Evolutionary conservation across 2,113 vertebrate genomes (phyloP).

Genomic region (Sphyrna mokarran): DNA sequence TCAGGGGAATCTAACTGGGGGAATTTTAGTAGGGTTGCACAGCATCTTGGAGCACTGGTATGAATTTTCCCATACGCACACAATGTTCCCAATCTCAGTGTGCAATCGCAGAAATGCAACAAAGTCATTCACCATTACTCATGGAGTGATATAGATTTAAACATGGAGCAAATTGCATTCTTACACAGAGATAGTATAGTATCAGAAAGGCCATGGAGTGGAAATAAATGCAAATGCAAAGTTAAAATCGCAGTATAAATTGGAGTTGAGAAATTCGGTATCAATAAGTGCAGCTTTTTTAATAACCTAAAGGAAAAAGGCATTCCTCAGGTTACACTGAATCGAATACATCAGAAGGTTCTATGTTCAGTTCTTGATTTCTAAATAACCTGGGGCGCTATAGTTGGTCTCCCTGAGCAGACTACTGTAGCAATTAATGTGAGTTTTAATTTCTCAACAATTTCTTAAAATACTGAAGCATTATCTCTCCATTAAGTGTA

Average conservation of each 20-base stretch:
- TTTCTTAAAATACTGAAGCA: background rate
- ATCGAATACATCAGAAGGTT: background rate
- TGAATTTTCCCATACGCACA: background rate
- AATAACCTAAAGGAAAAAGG: background rate
- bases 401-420: background rate
- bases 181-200: too few species aligned
- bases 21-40: background rate
- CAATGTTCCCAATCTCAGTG: background rate
- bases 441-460: background rate
- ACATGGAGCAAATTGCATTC: background rate
- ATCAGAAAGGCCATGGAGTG: background rate
- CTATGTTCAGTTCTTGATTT: background rate
- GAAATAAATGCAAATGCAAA: background rate
- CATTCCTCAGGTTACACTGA: background rate
- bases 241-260: background rate
- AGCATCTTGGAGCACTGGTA: background rate
- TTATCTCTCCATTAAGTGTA: background rate
- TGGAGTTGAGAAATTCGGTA: background rate
- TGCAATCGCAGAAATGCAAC: background rate
- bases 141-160: background rate
- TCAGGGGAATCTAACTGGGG: background rate
- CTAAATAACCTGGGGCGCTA: background rate
- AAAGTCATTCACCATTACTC: background rate
- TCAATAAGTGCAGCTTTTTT: background rate
- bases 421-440: background rate